These are phyloP conservation scores for Coreius guichenoti DNA, from an alignment of 2,797 vertebrate species.

Conservation along the genomic window DNA sequence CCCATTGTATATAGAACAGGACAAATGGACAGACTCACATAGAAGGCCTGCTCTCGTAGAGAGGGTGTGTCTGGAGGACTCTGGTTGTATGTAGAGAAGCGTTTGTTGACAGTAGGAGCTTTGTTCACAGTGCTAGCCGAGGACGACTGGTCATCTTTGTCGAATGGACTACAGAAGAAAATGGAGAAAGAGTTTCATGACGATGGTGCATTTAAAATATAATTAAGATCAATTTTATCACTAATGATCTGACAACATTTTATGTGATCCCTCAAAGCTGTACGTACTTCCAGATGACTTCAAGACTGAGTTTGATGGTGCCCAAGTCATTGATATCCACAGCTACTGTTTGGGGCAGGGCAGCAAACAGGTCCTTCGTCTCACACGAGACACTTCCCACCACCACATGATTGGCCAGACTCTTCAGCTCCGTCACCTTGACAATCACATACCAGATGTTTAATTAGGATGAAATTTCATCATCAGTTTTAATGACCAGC, in stretches of 20 bases:
- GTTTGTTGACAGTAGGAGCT: slow-evolving; percentile 88
- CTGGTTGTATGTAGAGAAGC: slow-evolving; percentile 93
- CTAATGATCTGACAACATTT: not conserved
- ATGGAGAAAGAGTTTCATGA: not conserved
- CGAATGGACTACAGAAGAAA: slow-evolving; percentile 85
- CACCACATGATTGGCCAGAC: slow-evolving; percentile 92
- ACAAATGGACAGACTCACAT: slow-evolving; percentile 83
- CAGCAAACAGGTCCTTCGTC: slow-evolving; percentile 93
- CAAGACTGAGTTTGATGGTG: slow-evolving; percentile 95
- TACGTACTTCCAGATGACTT: slow-evolving; percentile 96
- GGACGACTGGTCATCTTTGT: slow-evolving; percentile 92
- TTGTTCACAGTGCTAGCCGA: slow-evolving; percentile 89
- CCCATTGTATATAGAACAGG: not conserved
- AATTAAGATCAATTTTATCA: not conserved
- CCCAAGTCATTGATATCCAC: slow-evolving; percentile 98
- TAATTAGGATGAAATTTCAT: slow-evolving; percentile 5
- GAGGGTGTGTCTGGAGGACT: slow-evolving; percentile 93
- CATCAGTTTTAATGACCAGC: not conserved
- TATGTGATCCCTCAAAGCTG: not conserved
- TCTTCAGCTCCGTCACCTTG: slow-evolving; percentile 94
- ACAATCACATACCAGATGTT: slow-evolving; percentile 52
- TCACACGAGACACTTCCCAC: slow-evolving; percentile 95
- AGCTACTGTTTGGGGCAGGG: slow-evolving; percentile 91
- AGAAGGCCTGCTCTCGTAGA: slow-evolving; percentile 93
- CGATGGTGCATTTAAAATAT: not conserved